These are phyloP conservation scores for Pteronotus mesoamericanus DNA, from an alignment of 2,797 vertebrate genomes.

Conservation along the genomic window DNA sequence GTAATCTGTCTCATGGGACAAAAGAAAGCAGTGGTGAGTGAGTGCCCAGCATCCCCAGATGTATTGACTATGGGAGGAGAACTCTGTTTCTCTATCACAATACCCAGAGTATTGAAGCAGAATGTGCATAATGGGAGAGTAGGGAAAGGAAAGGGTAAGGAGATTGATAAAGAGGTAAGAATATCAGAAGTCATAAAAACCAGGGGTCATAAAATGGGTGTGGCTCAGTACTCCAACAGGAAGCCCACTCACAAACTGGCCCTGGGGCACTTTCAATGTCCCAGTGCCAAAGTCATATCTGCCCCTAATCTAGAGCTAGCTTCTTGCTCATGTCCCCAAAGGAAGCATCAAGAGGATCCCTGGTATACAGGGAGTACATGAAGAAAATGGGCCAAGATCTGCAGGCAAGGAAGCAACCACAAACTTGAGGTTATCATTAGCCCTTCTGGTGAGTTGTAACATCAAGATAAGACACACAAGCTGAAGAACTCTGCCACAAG, in stretches of 20 bases:
- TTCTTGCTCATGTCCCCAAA: not conserved
- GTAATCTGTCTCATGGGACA: not conserved
- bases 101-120: not conserved
- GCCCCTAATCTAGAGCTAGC: not conserved
- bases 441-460: not conserved
- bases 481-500: not conserved
- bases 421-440: not conserved
- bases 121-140: not conserved
- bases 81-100: not conserved
- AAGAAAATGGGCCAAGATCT: not conserved
- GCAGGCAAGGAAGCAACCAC: not conserved
- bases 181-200: not conserved
- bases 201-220: not conserved
- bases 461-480: not conserved
- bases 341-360: not conserved
- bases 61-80: not conserved
- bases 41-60: not conserved
- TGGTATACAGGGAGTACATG: not conserved
- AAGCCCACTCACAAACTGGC: not conserved
- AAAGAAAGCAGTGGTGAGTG: not conserved
- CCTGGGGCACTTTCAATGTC: not conserved
- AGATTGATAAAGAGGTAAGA: not conserved
- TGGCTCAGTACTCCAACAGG: not conserved
- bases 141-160: not conserved
- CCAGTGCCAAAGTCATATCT: not conserved